Conservation (phyloP, 2,888 invertebrate genomes). For the Drosophila pseudotakahashii region DNA sequence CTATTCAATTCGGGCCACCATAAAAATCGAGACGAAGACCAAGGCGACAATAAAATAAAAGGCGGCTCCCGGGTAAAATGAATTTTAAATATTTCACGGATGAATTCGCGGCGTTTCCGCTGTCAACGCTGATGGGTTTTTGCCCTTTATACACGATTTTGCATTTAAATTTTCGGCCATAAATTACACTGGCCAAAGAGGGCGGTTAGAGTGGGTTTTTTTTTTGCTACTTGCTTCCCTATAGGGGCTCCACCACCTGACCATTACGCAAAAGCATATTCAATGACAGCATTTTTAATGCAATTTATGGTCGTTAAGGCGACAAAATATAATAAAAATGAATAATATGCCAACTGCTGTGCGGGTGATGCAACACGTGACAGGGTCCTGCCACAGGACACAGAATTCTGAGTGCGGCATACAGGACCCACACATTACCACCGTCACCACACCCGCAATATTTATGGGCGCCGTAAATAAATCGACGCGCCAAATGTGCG, state of each 20-base stretch:
- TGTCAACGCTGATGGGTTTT: slow-evolving; percentile 40
- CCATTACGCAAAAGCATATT: slow-evolving; percentile 50
- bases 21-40: slow-evolving; percentile 45
- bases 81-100: slow-evolving; percentile 62
- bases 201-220: slow-evolving; percentile 21
- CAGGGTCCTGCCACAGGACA: slow-evolving; percentile 62
- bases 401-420: slow-evolving; percentile 14
- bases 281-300: slow-evolving; percentile 77
- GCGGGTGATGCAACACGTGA: slow-evolving; percentile 71
- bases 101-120: slow-evolving; percentile 43
- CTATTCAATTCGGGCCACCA: slow-evolving; percentile 59
- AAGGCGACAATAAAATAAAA: slow-evolving; percentile 40
- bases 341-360: slow-evolving; percentile 73
- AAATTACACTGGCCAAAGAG: slow-evolving; percentile 25
- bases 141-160: slow-evolving; percentile 22
- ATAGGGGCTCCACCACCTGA: slow-evolving; percentile 42
- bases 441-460: slow-evolving; percentile 41
- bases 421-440: slow-evolving; percentile 21
- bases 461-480: slow-evolving; percentile 73
- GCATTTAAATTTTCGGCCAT: slow-evolving; percentile 36
- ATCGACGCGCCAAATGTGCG: slow-evolving; percentile 74
- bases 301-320: slow-evolving; percentile 80
- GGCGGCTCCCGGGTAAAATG: slow-evolving; percentile 28
- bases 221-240: slow-evolving; percentile 22
- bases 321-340: slow-evolving; percentile 80